Base-by-base conservation (phyloP, 2,797 vertebrate genomes). In the Falco columbarius region DNA sequence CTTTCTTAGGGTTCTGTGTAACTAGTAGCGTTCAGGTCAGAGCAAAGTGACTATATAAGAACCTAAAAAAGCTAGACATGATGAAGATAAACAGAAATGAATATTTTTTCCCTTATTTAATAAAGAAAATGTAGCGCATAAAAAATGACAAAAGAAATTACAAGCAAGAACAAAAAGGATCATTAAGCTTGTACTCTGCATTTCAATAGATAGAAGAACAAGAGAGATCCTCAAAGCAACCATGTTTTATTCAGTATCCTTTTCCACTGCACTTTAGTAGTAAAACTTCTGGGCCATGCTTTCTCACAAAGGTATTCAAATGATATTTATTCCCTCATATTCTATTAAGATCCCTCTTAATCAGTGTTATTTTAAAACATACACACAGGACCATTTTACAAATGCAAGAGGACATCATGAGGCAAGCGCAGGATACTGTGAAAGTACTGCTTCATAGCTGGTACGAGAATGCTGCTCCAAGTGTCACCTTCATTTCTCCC, bases 271-370 rank as follows among this genome's bases (percentile, higher is more conserved):
- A 56, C n/a, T 79, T 86, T 4, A 81, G 14, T 3, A 72, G 56
- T 44, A 54, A 56, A 90, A 77, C 38, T 46, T 82, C 67, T 65
- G 36, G 46, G 66, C 20, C 10, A 30, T 23, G 21, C 62, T 81
- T 71, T 89, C 70, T 81, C 74, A 81, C 58, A 86, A 77, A 86
- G 49, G 32, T 89, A 93, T 84, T 95, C 30, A 54, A 84, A 91
- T 54, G 5, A 73, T 38, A 92, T 71, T 55, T 88, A 88, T 76
- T 61, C 40, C n/a, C 73, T 46, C 58, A 52, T 56, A 29, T 71
- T 89, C 68, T 85, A 88, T 92, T 89, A 89, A 59, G 46, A 90
- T 59, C 44, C 5, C 36, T 47, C 70, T 88, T 94, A 88, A 88
- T 56, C 52, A 71, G 55, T 34, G 24, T 72, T 94, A 85, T 70